Evolutionary conservation across 2,888 invertebrate species (phyloP), one percentile per base, ranked within the genome.

Genomic region (Agrotis clavis): DNA sequence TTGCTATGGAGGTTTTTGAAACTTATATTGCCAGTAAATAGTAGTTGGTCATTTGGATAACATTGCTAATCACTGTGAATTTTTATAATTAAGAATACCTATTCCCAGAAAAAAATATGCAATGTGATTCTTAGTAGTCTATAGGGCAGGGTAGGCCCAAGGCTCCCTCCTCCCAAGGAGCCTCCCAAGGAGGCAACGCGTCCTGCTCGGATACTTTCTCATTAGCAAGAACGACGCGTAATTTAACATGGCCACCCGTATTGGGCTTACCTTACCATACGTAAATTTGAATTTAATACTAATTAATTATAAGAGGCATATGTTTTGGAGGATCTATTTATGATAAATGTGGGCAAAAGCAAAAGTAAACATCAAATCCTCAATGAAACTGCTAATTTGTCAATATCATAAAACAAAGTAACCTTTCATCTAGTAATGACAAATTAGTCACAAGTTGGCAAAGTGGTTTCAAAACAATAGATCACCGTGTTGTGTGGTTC

Each of bases 401-500:
- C 30, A 11, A 0, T 19, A 18, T 53, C 21, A 25, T 25, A 53
- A 67, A 11, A 18, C n/a, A 14, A 30, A 50, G 5, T 21, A 54
- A 48, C 3, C 18, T 48, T 9, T 11, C 19, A 41, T 57, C 4
- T 6, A 57, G 41, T 16, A 61, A 25, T 77, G 48, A 48, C 11
- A 14, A 51, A 45, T 14, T 16, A n/a, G 51, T 7, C 16, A 14
- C 16, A 18, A 6, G n/a, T 30, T 47, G 19, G 18, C 25, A 59
- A 19, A 14, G 18, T n/a, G 18, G 30, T n/a, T 30, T n/a, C 18
- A 50, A 45, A 54, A 81, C 73, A 83, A 84, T 77, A 77, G 56
- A 67, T 73, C 73, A 53, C 21, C n/a, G 25, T 25, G 51, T 56
- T 75, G 48, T 30, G 53, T 30, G 21, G 14, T 53, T 41, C 11